Evolutionary conservation across 2,113 vertebrate species (phyloP).

Genomic region (Zosterops japonicus): DNA sequence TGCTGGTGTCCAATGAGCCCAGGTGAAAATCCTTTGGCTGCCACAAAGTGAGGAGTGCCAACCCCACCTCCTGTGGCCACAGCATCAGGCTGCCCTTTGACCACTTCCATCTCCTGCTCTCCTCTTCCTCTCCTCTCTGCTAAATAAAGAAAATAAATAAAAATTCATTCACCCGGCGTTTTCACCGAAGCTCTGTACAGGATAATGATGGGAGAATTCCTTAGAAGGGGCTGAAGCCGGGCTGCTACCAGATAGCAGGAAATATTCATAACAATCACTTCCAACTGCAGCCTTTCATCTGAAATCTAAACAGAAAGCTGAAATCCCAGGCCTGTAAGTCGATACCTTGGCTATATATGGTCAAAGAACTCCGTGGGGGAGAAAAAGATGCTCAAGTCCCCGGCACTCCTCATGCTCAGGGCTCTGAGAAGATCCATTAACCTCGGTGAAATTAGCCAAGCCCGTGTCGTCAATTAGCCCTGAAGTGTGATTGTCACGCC

Average conservation of each 20-base stretch:
- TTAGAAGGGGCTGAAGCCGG: conserved; percentile 46
- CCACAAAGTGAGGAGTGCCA: rapidly evolving
- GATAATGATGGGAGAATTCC: background rate
- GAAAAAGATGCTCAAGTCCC: conserved; percentile 38
- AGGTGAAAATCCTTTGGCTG: background rate
- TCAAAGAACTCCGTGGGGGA: conserved; percentile 55
- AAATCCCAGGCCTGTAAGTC: conserved; percentile 57
- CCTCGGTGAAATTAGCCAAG: conserved; percentile 47
- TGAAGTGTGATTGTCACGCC: conserved; percentile 27
- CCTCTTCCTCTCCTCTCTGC: no score
- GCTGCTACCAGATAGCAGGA: conserved; percentile 63
- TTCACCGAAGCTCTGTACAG: background rate
- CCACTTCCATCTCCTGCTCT: background rate
- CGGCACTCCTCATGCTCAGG: background rate
- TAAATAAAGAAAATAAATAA: no score
- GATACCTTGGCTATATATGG: conserved; percentile 74
- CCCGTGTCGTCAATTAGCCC: conserved; percentile 31
- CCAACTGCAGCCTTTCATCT: conserved; percentile 59
- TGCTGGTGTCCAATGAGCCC: background rate
- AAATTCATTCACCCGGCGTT: background rate
- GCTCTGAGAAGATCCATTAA: conserved; percentile 49
- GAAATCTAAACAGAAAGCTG: conserved; percentile 73
- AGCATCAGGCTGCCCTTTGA: background rate
- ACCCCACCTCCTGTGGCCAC: background rate
- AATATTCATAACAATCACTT: conserved; percentile 70